Percentiles rank a stretch among this genome's conserved stretches.
Conservation (phyloP, 2,888 invertebrate genomes). For the Spodoptera littoralis region DNA sequence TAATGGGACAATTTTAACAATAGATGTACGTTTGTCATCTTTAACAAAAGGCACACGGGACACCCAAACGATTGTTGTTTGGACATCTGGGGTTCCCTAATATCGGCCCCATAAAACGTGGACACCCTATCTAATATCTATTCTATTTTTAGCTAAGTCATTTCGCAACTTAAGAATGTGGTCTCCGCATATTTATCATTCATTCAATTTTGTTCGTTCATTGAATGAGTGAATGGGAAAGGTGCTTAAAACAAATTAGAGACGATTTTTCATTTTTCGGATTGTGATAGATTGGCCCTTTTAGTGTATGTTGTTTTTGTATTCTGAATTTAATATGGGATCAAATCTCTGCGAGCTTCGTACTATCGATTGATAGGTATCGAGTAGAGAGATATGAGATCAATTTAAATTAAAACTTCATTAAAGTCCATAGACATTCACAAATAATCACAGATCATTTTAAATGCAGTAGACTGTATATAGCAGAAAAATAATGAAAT, state of each 20-base stretch:
- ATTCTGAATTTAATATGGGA: too few relatives aligned
- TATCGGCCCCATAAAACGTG: conserved; percentile 67
- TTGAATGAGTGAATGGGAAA: conserved; percentile 29
- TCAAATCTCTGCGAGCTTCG: too few relatives aligned
- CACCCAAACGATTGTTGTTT: conserved; percentile 79
- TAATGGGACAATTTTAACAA: conserved; percentile 78
- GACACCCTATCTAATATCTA: conserved; percentile 62
- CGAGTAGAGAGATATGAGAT: too few relatives aligned
- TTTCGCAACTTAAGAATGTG: conserved; percentile 63
- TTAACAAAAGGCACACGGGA: conserved; percentile 71
- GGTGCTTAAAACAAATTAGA: conserved; percentile 44
- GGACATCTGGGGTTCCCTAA: conserved; percentile 84
- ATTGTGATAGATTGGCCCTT: conserved; percentile 1
- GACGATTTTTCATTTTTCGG: conserved; percentile 30
- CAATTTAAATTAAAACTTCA: too few relatives aligned
- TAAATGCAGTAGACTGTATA: too few relatives aligned
- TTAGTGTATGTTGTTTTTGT: too few relatives aligned
- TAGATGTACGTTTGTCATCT: conserved; percentile 76
- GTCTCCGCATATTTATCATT: conserved; percentile 60
- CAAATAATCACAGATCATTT: too few relatives aligned
- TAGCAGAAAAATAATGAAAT: too few relatives aligned
- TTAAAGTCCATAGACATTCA: too few relatives aligned
- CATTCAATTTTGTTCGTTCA: conserved; percentile 25
- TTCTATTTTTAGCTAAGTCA: conserved; percentile 71
- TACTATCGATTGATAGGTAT: too few relatives aligned